phyloP scores from a whole-genome alignment of 2,113 vertebrate species.

The Phoxinus phoxinus region DNA sequence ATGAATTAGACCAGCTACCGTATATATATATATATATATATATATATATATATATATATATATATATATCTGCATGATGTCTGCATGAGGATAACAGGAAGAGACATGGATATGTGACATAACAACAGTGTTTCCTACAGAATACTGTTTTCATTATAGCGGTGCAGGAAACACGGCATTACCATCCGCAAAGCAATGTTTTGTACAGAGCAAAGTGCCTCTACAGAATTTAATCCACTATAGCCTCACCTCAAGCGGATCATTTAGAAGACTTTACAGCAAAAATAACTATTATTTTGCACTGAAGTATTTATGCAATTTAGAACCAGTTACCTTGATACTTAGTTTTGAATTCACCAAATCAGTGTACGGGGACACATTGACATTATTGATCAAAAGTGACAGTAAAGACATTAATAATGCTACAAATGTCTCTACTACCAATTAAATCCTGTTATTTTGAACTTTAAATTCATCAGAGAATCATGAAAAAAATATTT shows the following conservation, averaged over 20 bases:
- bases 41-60: neutral
- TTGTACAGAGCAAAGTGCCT: neutral
- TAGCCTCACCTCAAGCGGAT: neutral
- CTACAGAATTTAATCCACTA: neutral
- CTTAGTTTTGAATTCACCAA: neutral
- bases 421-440: neutral
- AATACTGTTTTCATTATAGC: neutral
- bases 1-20: no score
- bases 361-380: neutral
- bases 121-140: neutral
- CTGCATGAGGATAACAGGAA: neutral
- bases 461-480: neutral
- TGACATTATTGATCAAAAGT: neutral
- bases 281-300: neutral
- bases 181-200: neutral
- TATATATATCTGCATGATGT: neutral
- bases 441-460: neutral
- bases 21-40: neutral
- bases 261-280: neutral
- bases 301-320: neutral
- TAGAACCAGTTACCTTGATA: neutral
- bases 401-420: neutral
- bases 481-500: neutral
- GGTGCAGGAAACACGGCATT: neutral
- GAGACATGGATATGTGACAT: neutral